Base-by-base conservation (phyloP, 2,113 vertebrate species). In the Amblyornis subalaris region DNA sequence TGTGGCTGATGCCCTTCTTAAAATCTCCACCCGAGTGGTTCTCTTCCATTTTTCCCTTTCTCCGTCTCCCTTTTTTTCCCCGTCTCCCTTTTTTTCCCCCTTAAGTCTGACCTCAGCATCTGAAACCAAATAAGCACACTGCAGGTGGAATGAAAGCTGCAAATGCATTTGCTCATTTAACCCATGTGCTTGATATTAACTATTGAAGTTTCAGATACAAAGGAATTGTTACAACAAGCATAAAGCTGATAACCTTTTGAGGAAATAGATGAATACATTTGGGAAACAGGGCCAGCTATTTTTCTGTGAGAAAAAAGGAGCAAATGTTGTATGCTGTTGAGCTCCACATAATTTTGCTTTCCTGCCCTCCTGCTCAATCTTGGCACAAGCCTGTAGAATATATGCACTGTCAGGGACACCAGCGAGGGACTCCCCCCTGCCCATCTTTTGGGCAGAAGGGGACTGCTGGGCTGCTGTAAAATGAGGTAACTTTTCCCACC, bases 51-150 rank as follows among this genome's bases (percentile, higher is more conserved):
- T 91, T 44, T 90, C 23, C 35, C 20, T 83, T 85, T 91, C 24
- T 73, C 33, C 5, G 7, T 44, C 25, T 65, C 11, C 8, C 20
- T 44, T 45, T 62, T 53, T 73, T n/a, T 2, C 8, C 17, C 9
- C n/a, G 7, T 44, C 25, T 65, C 11, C 8, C 20, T 44, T 45
- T 62, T 53, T 73, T n/a, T 2, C 8, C 17, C 9, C n/a, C 11
- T 74, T n/a, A 84, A 69, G 61, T 91, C 82, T 89, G 93, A 76
- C 93, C 96, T 97, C 74, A 83, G 81, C 79, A 76, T 95, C 82
- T 91, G 95, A 97, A 97, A 93, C 79, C 67, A 89, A 96, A 96
- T 94, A 96, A 96, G 97, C 94, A 91, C 78, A 85, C 82, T 96
- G 88, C 95, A 78, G 90, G 77, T 93, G 44, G 96, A 90, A 78